A percentile compares a stretch with the other conserved stretches of the same genome.
These are phyloP conservation scores for Tangara arthus DNA, from an alignment of 2,797 vertebrate species.

Conservation along the genomic window DNA sequence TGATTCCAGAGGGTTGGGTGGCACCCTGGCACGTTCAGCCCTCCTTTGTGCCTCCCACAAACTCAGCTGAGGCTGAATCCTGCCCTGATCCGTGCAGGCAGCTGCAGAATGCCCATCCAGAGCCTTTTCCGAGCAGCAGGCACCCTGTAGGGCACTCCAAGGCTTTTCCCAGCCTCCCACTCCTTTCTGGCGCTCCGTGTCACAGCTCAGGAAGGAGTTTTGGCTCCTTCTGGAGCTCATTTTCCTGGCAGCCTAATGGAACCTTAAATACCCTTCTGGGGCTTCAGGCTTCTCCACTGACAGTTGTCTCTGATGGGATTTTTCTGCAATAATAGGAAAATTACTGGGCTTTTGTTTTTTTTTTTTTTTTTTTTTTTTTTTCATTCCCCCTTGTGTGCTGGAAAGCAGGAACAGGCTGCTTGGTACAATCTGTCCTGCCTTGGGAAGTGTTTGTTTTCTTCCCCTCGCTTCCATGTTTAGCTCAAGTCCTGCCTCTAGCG, in stretches of 20 bases:
- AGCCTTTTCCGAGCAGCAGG: background rate
- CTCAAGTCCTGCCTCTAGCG: background rate
- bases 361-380: background rate
- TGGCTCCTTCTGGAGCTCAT: constrained; percentile 5
- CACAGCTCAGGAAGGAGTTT: constrained; percentile 43
- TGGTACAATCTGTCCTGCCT: background rate
- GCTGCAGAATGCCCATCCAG: background rate
- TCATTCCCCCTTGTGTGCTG: background rate
- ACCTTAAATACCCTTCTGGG: constrained; percentile 27
- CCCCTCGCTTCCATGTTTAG: constrained; percentile 2
- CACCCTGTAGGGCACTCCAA: background rate
- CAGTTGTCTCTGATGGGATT: background rate
- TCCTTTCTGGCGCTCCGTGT: background rate
- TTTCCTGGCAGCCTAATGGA: constrained; percentile 52
- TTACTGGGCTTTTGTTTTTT: background rate
- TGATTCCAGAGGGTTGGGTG: background rate
- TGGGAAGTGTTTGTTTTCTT: constrained; percentile 27
- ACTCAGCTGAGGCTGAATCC: background rate
- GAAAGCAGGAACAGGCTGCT: background rate
- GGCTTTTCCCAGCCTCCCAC: background rate
- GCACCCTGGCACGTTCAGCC: fast-evolving
- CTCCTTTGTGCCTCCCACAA: background rate
- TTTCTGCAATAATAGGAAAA: constrained; percentile 11
- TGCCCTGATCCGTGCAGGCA: background rate
- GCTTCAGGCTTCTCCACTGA: background rate